A percentile compares a stretch with the other conserved stretches of the same genome.
phyloP scores from a whole-genome alignment of 2,797 vertebrate species.

The Simalia tracyae region DNA sequence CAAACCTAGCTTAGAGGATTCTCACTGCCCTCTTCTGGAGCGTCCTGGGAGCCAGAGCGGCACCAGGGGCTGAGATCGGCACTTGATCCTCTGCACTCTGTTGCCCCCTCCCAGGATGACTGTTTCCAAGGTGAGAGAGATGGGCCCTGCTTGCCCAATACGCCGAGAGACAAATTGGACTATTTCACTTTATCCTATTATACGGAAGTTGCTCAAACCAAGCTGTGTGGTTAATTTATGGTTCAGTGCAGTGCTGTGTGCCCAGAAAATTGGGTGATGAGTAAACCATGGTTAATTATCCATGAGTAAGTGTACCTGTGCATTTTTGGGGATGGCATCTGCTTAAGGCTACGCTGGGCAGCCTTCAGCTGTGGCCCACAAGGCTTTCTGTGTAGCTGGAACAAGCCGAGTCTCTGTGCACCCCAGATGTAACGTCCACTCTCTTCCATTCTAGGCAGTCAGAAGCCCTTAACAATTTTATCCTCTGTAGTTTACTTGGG shows the following conservation, averaged over 20 bases:
- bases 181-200: neutral
- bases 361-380: too few relatives aligned
- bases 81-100: neutral
- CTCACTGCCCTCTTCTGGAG: too few relatives aligned
- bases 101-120: too few relatives aligned
- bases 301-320: neutral
- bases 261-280: neutral
- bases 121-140: neutral
- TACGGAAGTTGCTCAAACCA: neutral
- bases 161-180: neutral
- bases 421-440: neutral
- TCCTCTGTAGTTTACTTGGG: slow-evolving; percentile 71
- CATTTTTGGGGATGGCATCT: neutral
- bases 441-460: neutral
- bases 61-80: too few relatives aligned
- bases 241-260: neutral
- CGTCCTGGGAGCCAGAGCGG: neutral
- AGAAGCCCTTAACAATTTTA: slow-evolving; percentile 19
- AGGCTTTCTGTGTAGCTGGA: neutral
- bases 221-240: neutral
- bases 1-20: neutral
- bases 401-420: neutral
- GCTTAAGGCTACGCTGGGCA: neutral
- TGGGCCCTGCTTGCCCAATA: neutral
- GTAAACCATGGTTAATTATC: neutral